Evolutionary conservation across 2,888 invertebrate genomes (phyloP).

Genomic region (Lagria hirta): DNA sequence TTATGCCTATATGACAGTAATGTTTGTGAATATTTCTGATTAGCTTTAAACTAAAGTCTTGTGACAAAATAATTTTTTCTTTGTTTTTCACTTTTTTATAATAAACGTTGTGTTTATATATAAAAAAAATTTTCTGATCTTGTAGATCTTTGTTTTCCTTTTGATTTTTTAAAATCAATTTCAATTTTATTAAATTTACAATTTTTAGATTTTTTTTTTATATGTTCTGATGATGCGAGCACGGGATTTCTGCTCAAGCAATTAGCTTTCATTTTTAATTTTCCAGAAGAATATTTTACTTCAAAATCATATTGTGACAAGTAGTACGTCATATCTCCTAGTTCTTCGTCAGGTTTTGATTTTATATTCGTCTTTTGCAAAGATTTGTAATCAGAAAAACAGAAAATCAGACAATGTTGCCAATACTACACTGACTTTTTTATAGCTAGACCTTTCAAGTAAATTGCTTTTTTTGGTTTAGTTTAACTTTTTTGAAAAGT

Average conservation of each 20-base stretch:
- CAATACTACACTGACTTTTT: background rate
- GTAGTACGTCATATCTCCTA: background rate
- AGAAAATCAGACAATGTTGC: background rate
- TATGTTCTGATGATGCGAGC: background rate
- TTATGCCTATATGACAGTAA: constrained; percentile 2
- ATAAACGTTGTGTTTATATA: background rate
- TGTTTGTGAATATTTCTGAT: background rate
- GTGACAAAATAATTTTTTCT: constrained; percentile 1
- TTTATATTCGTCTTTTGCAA: constrained; percentile 3
- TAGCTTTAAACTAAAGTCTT: constrained; percentile 1
- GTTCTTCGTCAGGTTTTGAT: background rate
- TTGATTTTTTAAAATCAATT: background rate
- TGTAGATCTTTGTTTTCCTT: background rate
- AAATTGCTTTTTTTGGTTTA: constrained; percentile 2
- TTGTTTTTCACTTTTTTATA: constrained; percentile 1
- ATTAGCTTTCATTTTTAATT: background rate
- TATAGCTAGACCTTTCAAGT: constrained; percentile 1
- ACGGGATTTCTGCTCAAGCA: constrained; percentile 3
- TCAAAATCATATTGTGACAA: constrained; percentile 1
- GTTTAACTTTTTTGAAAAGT: background rate
- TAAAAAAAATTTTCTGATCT: background rate
- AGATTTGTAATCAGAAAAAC: background rate
- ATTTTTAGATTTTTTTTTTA: background rate
- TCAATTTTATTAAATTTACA: background rate
- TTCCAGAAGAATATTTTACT: constrained; percentile 1